Evolutionary conservation across 2,113 vertebrate species (phyloP).

Genomic region (Psittacula cyanocephala): DNA sequence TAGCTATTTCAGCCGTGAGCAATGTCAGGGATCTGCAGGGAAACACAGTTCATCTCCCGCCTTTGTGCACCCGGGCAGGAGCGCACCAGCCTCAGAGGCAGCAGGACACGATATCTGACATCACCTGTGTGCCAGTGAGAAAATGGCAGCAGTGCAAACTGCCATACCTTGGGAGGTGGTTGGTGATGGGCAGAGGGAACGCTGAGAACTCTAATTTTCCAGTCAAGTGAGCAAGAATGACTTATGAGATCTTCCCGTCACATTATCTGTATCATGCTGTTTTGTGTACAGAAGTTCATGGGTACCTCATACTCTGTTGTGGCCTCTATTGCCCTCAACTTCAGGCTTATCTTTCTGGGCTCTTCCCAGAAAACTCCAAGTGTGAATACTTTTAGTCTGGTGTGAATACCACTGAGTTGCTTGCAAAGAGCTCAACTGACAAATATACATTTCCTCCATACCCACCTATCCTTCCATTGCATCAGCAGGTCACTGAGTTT

Average conservation of each 20-base stretch:
- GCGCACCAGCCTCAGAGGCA: accelerated
- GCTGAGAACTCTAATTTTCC: neutral
- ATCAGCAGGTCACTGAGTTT: neutral
- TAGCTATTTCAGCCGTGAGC: neutral
- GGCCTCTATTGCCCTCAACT: neutral
- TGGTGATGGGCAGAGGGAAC: neutral
- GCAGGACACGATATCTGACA: neutral
- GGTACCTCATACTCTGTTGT: accelerated
- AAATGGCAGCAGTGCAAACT: neutral
- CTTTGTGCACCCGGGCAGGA: neutral
- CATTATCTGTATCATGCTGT: neutral
- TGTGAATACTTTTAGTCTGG: neutral
- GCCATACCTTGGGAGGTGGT: neutral
- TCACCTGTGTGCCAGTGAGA: neutral
- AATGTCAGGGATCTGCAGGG: neutral
- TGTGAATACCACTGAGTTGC: neutral
- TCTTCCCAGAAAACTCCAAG: neutral
- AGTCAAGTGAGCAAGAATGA: neutral
- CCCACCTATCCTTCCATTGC: neutral
- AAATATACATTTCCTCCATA: neutral
- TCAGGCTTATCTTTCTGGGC: neutral
- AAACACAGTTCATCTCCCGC: neutral
- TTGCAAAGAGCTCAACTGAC: neutral
- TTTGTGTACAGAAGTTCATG: neutral
- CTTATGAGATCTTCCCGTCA: neutral